A percentile compares a stretch with the other conserved stretches of the same genome.
phyloP scores from a whole-genome alignment of 1,140 invertebrate genomes.

The Dolichoris vasculosae region DNA sequence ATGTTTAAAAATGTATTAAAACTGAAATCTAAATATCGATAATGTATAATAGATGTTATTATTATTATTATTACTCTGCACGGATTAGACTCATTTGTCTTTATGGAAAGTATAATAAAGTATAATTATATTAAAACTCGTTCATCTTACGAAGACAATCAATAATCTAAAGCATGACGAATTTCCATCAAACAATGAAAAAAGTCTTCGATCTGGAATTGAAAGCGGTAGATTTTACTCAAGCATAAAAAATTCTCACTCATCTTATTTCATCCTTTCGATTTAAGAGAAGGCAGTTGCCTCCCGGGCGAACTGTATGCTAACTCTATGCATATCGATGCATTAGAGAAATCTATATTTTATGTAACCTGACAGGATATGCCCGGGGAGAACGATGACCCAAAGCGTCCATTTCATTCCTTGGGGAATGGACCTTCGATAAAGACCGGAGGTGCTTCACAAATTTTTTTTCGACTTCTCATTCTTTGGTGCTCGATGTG shows the following conservation, averaged over 20 bases:
- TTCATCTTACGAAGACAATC: background rate
- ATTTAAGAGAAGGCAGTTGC: conserved; percentile 20
- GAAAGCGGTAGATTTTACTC: conserved; percentile 23
- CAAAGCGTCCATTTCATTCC: conserved; percentile 39
- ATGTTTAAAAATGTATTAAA: too few species aligned
- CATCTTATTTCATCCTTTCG: conserved; percentile 33
- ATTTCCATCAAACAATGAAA: background rate
- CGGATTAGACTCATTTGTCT: too few species aligned
- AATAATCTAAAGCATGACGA: conserved; percentile 9
- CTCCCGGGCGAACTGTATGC: conserved; percentile 37
- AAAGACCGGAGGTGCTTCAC: conserved; percentile 45
- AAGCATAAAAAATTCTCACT: conserved; percentile 32
- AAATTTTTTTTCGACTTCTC: conserved; percentile 31
- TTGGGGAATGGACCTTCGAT: conserved; percentile 46
- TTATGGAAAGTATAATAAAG: background rate
- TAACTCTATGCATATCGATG: conserved; percentile 56
- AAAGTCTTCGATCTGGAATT: background rate
- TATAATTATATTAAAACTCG: background rate
- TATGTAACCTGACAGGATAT: conserved; percentile 56
- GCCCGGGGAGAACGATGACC: conserved; percentile 42
- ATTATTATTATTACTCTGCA: too few species aligned
- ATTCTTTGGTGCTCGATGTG: background rate
- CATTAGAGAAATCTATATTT: conserved; percentile 58
- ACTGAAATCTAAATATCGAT: too few species aligned
- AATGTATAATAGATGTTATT: too few species aligned